These are phyloP conservation scores for Lycocorax pyrrhopterus DNA, from an alignment of 2,113 vertebrate genomes.

Conservation along the genomic window DNA sequence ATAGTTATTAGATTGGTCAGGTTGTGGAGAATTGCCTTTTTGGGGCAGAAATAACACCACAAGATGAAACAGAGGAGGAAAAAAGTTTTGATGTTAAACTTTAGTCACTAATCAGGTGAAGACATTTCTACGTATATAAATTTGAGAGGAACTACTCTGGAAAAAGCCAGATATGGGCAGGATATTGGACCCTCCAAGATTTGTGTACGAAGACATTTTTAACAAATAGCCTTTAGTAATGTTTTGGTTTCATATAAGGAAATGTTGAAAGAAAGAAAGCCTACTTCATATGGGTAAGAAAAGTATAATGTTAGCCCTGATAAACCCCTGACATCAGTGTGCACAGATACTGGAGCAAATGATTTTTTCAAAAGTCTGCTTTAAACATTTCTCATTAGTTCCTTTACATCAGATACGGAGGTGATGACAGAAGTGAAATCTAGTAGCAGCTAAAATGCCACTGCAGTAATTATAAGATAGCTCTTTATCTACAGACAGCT, in stretches of 20 bases:
- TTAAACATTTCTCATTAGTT: constrained; percentile 5
- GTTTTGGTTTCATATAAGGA: neutral
- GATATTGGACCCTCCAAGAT: neutral
- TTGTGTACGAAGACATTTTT: neutral
- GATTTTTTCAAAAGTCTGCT: neutral
- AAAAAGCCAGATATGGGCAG: neutral
- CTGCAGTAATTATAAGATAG: constrained; percentile 33
- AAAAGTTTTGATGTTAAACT: neutral
- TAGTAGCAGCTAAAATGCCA: neutral
- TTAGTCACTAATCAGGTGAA: neutral
- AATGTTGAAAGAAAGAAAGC: neutral
- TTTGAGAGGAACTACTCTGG: neutral
- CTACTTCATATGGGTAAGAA: neutral
- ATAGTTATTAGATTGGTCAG: neutral
- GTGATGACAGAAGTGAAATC: constrained; percentile 23
- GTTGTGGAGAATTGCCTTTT: neutral
- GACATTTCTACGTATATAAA: neutral
- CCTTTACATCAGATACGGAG: neutral
- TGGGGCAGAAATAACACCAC: neutral
- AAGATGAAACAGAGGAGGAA: neutral
- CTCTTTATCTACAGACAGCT: constrained; percentile 24
- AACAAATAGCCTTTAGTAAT: neutral
- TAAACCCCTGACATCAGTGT: neutral
- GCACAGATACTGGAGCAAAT: neutral
- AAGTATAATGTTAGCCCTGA: neutral